Evolutionary conservation across 1,140 invertebrate species (phyloP).

Genomic region (Sycophila sp.): DNA sequence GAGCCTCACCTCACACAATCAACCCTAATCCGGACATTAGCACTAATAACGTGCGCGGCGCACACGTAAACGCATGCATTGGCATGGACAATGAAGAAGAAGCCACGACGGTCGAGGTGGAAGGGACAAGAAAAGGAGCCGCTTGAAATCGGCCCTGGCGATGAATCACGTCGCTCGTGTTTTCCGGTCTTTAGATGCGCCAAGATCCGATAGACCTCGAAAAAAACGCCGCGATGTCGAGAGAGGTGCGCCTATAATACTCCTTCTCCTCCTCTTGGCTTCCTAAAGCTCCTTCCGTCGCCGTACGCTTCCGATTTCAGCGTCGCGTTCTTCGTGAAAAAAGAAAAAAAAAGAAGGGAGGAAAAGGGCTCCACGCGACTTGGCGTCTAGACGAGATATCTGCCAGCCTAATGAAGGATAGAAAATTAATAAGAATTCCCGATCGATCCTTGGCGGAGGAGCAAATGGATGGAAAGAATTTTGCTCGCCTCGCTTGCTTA

Average conservation of each 20-base stretch:
- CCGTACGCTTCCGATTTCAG: slow-evolving; percentile 2
- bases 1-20: not conserved
- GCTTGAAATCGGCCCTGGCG: not conserved
- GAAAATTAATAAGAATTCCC: slow-evolving; percentile 1
- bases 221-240: not conserved
- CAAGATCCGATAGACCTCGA: slow-evolving; percentile 32
- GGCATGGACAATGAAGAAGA: slow-evolving; percentile 8
- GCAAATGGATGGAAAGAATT: too few relatives aligned
- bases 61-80: too few relatives aligned
- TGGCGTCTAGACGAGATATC: slow-evolving; percentile 5
- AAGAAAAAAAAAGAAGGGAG: not conserved
- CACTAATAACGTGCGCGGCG: not conserved
- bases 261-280: not conserved
- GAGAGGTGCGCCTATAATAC: too few relatives aligned
- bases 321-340: not conserved
- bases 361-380: not conserved
- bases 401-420: not conserved
- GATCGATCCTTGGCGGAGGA: not conserved
- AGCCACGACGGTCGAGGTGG: too few relatives aligned
- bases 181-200: slow-evolving; percentile 37
- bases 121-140: too few relatives aligned
- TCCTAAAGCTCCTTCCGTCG: not conserved
- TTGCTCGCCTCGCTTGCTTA: too few relatives aligned
- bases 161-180: slow-evolving; percentile 8
- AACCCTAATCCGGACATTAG: slow-evolving; percentile 22